phyloP scores from a whole-genome alignment of 2,113 vertebrate species.

The Corythornis vintsioides region DNA sequence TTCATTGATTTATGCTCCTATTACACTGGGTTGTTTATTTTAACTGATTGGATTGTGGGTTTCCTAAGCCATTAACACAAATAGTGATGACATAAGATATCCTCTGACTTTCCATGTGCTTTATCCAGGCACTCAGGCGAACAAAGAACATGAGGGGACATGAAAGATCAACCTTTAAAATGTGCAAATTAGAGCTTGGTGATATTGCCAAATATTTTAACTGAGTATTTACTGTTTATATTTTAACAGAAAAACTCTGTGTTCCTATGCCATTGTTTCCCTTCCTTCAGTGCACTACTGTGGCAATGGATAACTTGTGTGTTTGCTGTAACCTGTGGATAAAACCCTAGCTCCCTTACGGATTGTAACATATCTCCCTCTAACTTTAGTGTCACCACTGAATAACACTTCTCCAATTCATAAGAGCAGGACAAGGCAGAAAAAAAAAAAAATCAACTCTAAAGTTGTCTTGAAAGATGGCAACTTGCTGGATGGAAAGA shows the following conservation, averaged over 20 bases:
- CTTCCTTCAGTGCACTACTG: background rate
- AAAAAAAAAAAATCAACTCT: background rate
- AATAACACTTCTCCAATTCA: background rate
- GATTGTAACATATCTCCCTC: background rate
- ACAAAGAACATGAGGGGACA: slow-evolving; percentile 36
- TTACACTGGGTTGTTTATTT: slow-evolving; percentile 70
- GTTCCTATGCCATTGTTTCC: background rate
- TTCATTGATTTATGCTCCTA: slow-evolving; percentile 71
- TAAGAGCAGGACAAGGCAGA: background rate
- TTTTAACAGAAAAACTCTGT: background rate
- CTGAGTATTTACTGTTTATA: background rate
- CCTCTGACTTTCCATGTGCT: slow-evolving; percentile 20
- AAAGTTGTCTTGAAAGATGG: background rate
- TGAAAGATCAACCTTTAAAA: slow-evolving; percentile 26
- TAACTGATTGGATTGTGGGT: slow-evolving; percentile 70
- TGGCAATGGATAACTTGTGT: background rate
- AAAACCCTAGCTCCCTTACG: background rate
- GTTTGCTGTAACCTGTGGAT: background rate
- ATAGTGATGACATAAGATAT: slow-evolving; percentile 65
- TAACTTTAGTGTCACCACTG: background rate
- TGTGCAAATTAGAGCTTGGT: slow-evolving; percentile 23
- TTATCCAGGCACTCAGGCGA: slow-evolving; percentile 16
- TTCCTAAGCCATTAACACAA: slow-evolving; percentile 71
- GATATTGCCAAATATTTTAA: slow-evolving; percentile 25
- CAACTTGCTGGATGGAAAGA: background rate